A percentile compares a stretch with the other conserved stretches of the same genome.
phyloP scores from a whole-genome alignment of 2,797 vertebrate genomes.

The Protosalanx chinensis region DNA sequence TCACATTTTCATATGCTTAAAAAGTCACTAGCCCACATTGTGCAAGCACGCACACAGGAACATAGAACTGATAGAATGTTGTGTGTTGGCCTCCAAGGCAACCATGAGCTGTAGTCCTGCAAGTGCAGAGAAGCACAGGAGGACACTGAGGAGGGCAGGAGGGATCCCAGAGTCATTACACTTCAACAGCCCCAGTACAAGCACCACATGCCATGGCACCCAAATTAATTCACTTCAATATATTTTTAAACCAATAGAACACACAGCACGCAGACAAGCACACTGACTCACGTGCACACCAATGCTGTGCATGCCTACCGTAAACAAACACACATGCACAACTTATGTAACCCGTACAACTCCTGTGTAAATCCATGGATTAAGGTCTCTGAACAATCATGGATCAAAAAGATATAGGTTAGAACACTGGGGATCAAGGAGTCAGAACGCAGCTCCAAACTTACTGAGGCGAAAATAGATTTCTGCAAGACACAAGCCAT shows the following conservation, averaged over 20 bases:
- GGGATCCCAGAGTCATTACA: constrained; percentile 43
- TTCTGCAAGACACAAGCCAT: background rate
- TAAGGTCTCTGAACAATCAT: constrained; percentile 36
- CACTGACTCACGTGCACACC: constrained; percentile 18
- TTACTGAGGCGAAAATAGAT: background rate
- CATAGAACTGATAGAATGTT: constrained; percentile 20
- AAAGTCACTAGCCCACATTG: background rate
- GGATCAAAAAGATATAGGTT: constrained; percentile 15
- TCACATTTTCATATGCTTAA: background rate
- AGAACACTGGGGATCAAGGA: background rate
- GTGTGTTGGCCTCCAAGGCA: constrained; percentile 18
- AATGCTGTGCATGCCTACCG: background rate
- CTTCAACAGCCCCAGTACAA: constrained; percentile 46
- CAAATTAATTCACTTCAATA: constrained; percentile 52
- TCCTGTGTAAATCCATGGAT: constrained; percentile 22
- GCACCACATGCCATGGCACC: constrained; percentile 26
- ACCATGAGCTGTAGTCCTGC: background rate
- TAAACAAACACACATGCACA: background rate
- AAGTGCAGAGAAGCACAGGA: constrained; percentile 31
- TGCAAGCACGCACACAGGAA: background rate
- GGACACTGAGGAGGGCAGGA: constrained; percentile 29
- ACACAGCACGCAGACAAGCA: constrained; percentile 16
- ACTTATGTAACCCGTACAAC: background rate
- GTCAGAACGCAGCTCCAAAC: background rate
- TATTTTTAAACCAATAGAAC: constrained; percentile 15